Base-by-base conservation (phyloP, 2,888 invertebrate species). In the Cloeon dipterum region DNA sequence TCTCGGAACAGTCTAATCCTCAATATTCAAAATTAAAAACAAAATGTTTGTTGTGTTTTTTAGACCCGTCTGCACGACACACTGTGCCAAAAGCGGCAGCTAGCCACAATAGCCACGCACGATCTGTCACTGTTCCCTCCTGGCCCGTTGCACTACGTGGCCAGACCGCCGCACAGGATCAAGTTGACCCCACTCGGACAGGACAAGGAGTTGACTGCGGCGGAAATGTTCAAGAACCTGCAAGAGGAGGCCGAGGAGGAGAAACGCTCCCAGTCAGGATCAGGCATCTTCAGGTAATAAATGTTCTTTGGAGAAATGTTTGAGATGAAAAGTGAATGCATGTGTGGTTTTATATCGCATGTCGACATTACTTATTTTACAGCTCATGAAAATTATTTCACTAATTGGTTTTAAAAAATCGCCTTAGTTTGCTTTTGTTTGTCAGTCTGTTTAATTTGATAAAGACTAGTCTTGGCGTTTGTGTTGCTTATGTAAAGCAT, bases 31-130 rank as follows among this genome's bases (percentile, higher is more conserved):
- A n/a, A n/a, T n/a, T n/a, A n/a, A n/a, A n/a, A n/a, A n/a, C n/a
- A n/a, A 23, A 7, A 23, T 23, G 23, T 23, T 7, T 8, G 11
- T 11, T 37, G 37, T 20, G 33, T 25, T 29, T 49, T 49, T 25
- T 46, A 83, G 61, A 81, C 76, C 0, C 78, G 71, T 50, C 54
- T 78, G 20, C 77, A 77, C 47, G 76, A 77, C 42, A 66, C 68
- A 0, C 58, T 79, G 8, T 85, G 85, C 52, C 72, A 75, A 37
- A 81, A 79, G 50, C 61, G 85, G 45, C 75, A 74, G 47, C 57
- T 63, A 1, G 77, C 81, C 0, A 82, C 83, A 0, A 75, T 85
- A 40, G 85, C 83, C 3, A 85, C 83, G 0, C 86, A 86, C 53
- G 83, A 85, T 52, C 55, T 77, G 42, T 60, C 57, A 26, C 68